Conservation (phyloP, 1,140 invertebrate species). For the Monochamus saltuarius region DNA sequence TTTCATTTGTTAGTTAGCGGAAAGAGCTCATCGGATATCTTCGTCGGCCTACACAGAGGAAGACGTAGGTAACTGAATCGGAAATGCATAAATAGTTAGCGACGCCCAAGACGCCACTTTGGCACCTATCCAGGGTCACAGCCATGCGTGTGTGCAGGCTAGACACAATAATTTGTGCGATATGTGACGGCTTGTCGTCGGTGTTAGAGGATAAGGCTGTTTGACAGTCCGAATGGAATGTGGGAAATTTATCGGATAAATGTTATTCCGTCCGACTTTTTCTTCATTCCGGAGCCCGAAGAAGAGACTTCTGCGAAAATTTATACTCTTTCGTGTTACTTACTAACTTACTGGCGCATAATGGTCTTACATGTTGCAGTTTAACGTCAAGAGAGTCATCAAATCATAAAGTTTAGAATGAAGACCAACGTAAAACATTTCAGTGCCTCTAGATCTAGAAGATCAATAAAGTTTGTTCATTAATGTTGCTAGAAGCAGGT, state of each 20-base stretch:
- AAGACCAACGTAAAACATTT: too few species aligned
- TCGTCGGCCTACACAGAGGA: slow-evolving; percentile 3
- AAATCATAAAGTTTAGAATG: too few species aligned
- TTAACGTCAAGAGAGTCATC: too few species aligned
- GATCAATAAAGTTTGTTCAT: too few species aligned
- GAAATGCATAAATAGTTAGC: slow-evolving; percentile 13
- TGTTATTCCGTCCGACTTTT: background rate
- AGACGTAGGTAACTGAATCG: slow-evolving; percentile 2
- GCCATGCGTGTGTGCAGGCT: background rate
- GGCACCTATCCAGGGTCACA: slow-evolving; percentile 1
- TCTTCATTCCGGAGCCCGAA: too few species aligned
- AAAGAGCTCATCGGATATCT: background rate
- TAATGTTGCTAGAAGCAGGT: too few species aligned
- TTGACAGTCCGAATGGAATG: slow-evolving; percentile 1
- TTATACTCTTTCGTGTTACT: too few species aligned
- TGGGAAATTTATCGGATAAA: slow-evolving; percentile 1
- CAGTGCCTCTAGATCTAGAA: too few species aligned
- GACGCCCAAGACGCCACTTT: slow-evolving; percentile 3
- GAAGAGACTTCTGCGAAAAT: too few species aligned
- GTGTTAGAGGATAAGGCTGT: slow-evolving; percentile 1
- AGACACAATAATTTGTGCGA: background rate
- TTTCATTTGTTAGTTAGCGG: background rate
- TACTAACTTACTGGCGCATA: too few species aligned
- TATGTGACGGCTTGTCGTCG: background rate
- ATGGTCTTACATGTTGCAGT: too few species aligned